Base-by-base conservation (phyloP, 1,140 invertebrate species). In the Galleria mellonella region DNA sequence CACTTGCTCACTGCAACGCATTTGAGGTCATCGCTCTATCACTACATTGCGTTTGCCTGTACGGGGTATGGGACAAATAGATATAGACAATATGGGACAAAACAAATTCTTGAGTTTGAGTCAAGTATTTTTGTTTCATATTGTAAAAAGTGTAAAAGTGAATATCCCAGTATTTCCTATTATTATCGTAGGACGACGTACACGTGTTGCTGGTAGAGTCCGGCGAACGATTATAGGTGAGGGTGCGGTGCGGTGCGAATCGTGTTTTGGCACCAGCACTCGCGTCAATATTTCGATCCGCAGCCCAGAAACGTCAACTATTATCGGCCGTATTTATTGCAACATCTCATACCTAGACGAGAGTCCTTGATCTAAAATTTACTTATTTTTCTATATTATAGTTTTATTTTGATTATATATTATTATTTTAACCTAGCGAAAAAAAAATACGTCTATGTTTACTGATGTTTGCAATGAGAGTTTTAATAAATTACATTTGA, bases 281-380 rank as follows among this genome's bases (percentile, higher is more conserved):
- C 55, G 53, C 71, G 72, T 78, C 78, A 76, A 83, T 83, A 75
- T 71, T 76, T 76, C 70, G 68, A 72, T 72, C 66, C 72, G 66
- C 68, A 78, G 69, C 76, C 74, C 63, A 78, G 76, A 75, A 77
- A 78, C 59, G 76, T 83, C 79, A 73, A 55, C 63, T 72, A 61
- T 68, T 69, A 73, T 62, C 51, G 50, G 64, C 46, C 31, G 66
- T 65, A 78, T 78, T 83, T 81, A 81, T 78, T 72, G 59, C 63
- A 58, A 72, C 72, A 72, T 23, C 17, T 23, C 72, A 78, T 78
- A 76, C 71, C 70, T 42, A 57, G 54, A 52, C 62, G 54, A 48
- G 47, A 62, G 69, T 72, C 63, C 65, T 51, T 65, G 69, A 74
- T 51, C 60, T 44, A 43, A 53, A 58, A 48, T 50, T 47, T 57